Evolutionary conservation across 2,797 vertebrate species (phyloP), one percentile per base, ranked within the genome.

Genomic region (Tenualosa thibaudeaui): DNA sequence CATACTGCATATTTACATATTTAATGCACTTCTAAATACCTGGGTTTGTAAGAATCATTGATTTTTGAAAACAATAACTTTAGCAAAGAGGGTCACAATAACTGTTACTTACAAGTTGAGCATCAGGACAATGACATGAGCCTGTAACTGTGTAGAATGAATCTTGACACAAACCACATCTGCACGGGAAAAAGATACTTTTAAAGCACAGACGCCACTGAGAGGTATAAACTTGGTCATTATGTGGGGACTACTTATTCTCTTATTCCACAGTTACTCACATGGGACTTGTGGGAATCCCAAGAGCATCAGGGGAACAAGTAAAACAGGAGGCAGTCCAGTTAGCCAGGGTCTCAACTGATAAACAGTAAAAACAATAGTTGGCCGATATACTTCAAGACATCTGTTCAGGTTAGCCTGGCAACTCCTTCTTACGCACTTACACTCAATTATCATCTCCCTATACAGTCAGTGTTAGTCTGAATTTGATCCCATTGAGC

Each of bases 151-250:
- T 22, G 40, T 78, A 78, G 19, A 78, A 78, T 43, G 71, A 78
- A 8, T 78, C 71, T 43, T 6, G 71, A 78, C 71, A 78, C 37
- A 78, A 40, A 37, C 71, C 71, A 78, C 71, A 78, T 78, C 71
- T 78, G 71, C 31, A 17, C 2, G 31, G 31, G 65, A 15, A 46
- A 75, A 75, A 19, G 3, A 75, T 8, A 46, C 40, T 43, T 78
- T 78, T 37, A 71, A 58, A 46, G 71, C 17, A 78, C 19, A 78
- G 40, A 40, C 46, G 37, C 5, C 37, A 78, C 1, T 19, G 15
- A 46, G 7, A 17, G 37, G 7, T 68, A 7, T 13, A 40, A 71
- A 19, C 13, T 6, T 26, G 8, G n/a, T 26, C 26, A 56, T 56
- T 56, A 5, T 17, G 37, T 37, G 12, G 1, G 13, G 3, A 2